Percentiles rank a stretch among this genome's conserved stretches.
Evolutionary conservation across 2,797 vertebrate genomes (phyloP).

Genomic region (Parambassis ranga): DNA sequence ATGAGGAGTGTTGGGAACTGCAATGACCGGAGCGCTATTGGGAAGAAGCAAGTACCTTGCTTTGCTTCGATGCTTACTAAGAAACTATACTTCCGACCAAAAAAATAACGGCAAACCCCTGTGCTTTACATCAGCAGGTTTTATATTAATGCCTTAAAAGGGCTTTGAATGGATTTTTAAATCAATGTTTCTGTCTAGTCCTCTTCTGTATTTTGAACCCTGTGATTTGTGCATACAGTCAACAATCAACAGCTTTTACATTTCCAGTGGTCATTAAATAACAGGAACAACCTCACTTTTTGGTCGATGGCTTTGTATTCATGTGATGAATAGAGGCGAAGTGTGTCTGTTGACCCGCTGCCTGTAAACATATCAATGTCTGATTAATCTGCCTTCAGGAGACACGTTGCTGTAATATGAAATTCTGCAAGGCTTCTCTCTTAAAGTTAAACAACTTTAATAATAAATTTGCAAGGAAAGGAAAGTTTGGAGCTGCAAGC

Average conservation of each 20-base stretch:
- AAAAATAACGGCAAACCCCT: slow-evolving; percentile 56
- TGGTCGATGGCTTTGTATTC: too few species aligned
- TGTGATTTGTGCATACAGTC: not conserved
- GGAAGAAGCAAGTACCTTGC: slow-evolving; percentile 97
- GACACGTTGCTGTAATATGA: too few species aligned
- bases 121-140: not conserved
- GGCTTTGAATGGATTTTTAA: not conserved
- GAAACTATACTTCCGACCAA: slow-evolving; percentile 89
- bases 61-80: slow-evolving; percentile 98
- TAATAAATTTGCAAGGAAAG: too few species aligned
- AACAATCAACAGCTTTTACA: not conserved
- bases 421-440: too few species aligned
- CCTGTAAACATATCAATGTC: too few species aligned
- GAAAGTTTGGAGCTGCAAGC: too few species aligned
- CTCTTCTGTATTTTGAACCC: not conserved
- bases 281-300: not conserved
- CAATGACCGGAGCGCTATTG: slow-evolving; percentile 74
- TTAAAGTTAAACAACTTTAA: too few species aligned
- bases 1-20: slow-evolving; percentile 79
- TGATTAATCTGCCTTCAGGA: too few species aligned
- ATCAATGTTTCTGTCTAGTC: not conserved
- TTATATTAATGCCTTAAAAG: not conserved
- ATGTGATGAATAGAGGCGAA: too few species aligned
- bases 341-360: too few species aligned
- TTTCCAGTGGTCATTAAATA: slow-evolving; percentile 10